phyloP scores from a whole-genome alignment of 1,140 invertebrate genomes.

The Centruroides sculpturatus region DNA sequence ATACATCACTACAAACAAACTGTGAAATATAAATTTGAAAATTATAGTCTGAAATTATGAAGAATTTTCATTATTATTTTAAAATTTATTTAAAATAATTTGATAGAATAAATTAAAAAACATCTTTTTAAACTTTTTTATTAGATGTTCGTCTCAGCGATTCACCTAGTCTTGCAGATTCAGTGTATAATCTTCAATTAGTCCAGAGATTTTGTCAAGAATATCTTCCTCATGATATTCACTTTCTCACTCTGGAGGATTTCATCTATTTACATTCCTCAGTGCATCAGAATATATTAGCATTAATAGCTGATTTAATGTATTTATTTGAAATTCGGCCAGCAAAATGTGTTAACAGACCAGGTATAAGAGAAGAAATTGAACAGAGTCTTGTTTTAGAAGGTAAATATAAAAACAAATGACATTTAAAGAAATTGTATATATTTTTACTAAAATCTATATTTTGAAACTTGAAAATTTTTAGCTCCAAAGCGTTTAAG shows the following conservation, averaged over 20 bases:
- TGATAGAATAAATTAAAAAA: background rate
- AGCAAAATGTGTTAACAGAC: slow-evolving; percentile 68
- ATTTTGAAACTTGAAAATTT: no score
- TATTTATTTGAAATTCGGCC: slow-evolving; percentile 88
- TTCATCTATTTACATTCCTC: slow-evolving; percentile 86
- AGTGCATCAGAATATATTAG: slow-evolving; percentile 83
- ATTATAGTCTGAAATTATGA: no score
- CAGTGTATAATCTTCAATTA: slow-evolving; percentile 81
- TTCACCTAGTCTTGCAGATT: slow-evolving; percentile 55
- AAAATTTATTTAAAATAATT: background rate
- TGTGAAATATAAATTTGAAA: no score
- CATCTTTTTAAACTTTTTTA: slow-evolving; percentile 13
- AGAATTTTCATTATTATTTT: background rate
- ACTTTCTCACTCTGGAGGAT: slow-evolving; percentile 91
- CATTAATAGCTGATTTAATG: slow-evolving; percentile 89
- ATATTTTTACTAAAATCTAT: background rate
- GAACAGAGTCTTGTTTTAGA: background rate
- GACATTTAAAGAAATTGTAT: background rate
- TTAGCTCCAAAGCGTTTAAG: slow-evolving; percentile 5
- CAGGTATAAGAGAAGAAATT: slow-evolving; percentile 23
- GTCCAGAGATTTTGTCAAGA: slow-evolving; percentile 71
- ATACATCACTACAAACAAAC: no score
- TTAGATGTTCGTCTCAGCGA: slow-evolving; percentile 37
- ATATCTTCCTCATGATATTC: slow-evolving; percentile 71
- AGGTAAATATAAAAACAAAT: background rate